These are phyloP conservation scores for Eulemur coronatus DNA, from an alignment of 2,797 vertebrate species.

Conservation along the genomic window DNA sequence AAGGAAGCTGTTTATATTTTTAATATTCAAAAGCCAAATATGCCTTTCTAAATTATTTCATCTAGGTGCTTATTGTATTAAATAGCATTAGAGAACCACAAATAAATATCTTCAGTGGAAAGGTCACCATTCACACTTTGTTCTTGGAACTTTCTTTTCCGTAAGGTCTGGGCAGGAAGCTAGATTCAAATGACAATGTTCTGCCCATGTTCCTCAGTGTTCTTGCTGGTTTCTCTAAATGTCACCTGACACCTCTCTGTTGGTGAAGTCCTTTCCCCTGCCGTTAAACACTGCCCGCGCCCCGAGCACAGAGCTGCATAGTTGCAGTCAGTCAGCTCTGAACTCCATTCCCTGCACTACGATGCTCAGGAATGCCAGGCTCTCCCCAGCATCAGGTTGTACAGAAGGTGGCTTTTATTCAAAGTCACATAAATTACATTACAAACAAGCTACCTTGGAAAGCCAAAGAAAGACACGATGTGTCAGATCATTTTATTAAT, in stretches of 20 bases:
- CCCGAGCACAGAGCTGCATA: neutral
- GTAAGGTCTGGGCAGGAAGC: neutral
- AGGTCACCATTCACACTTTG: too few species aligned
- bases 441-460: neutral
- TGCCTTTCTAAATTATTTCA: neutral
- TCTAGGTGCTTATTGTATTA: neutral
- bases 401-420: neutral
- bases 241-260: neutral
- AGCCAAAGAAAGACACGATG: conserved; percentile 8
- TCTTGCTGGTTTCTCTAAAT: conserved; percentile 10
- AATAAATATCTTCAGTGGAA: neutral
- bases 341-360: neutral
- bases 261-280: neutral
- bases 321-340: neutral
- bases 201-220: neutral
- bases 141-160: neutral
- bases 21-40: neutral
- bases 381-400: neutral
- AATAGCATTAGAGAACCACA: neutral
- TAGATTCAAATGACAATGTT: neutral
- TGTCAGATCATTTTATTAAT: neutral
- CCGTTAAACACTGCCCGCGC: neutral
- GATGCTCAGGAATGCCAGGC: neutral
- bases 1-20: neutral
- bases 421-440: neutral